Evolutionary conservation across 2,888 invertebrate species (phyloP).

Genomic region (Phengaris arion): DNA sequence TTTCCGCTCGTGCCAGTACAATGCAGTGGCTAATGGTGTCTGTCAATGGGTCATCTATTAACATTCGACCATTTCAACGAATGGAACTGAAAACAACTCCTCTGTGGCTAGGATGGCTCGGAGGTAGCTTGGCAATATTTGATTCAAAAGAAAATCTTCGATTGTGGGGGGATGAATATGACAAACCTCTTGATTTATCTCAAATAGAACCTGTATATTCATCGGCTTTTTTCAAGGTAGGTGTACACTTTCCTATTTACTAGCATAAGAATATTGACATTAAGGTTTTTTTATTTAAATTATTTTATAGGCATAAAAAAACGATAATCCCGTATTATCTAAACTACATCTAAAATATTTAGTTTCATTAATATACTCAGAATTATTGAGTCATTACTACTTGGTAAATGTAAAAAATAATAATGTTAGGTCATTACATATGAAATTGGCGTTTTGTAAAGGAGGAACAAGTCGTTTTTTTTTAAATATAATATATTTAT

Average conservation of each 20-base stretch:
- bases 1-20: constrained; percentile 91
- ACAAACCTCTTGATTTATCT: constrained; percentile 89
- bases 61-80: constrained; percentile 82
- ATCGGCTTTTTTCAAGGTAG: constrained; percentile 90
- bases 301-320: no score
- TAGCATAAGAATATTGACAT: constrained; percentile 12
- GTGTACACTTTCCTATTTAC: not conserved
- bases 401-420: no score
- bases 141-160: constrained; percentile 92
- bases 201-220: constrained; percentile 91
- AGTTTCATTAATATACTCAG: no score
- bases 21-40: constrained; percentile 91
- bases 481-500: no score
- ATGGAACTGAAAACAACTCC: constrained; percentile 82
- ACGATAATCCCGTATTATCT: no score
- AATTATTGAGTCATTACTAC: no score
- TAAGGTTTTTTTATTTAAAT: not conserved
- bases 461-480: no score
- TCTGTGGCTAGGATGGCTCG: constrained; percentile 86
- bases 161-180: constrained; percentile 93
- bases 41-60: constrained; percentile 67
- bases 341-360: no score
- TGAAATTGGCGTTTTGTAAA: no score
- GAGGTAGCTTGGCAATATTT: constrained; percentile 90
- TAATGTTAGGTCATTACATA: no score